These are phyloP conservation scores for Melanotaenia boesemani DNA, from an alignment of 2,797 vertebrate species.

Conservation along the genomic window DNA sequence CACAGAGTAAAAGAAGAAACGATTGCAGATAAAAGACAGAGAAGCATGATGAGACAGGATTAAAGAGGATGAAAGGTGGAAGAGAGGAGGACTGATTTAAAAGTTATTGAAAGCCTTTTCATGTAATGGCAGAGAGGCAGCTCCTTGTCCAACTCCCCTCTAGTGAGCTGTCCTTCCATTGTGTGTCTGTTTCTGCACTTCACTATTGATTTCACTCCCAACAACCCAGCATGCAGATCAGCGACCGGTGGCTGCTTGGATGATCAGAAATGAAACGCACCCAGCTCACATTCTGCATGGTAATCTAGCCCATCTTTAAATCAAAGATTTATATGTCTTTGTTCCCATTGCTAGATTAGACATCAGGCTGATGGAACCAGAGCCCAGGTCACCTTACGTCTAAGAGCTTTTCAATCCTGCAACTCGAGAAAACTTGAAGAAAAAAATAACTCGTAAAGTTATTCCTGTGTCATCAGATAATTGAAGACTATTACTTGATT, in stretches of 20 bases:
- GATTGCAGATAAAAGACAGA: background rate
- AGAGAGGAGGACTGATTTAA: constrained; percentile 13
- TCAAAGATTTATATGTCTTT: constrained; percentile 52
- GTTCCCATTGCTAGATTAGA: constrained; percentile 53
- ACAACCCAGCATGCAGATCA: constrained; percentile 12
- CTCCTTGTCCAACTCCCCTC: constrained; percentile 33
- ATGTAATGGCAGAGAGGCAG: constrained; percentile 33
- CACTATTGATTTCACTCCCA: constrained; percentile 36
- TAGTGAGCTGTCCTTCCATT: constrained; percentile 34
- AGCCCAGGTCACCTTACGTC: constrained; percentile 55
- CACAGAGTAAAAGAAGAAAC: constrained; percentile 29
- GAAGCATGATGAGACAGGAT: constrained; percentile 21
- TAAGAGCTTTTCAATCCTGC: constrained; percentile 51
- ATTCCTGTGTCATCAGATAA: background rate
- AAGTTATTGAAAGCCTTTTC: constrained; percentile 30
- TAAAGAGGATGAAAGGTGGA: constrained; percentile 35
- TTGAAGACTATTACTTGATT: constrained; percentile 3
- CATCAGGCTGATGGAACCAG: constrained; percentile 46
- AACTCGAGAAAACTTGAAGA: constrained; percentile 1
- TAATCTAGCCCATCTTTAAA: constrained; percentile 57
- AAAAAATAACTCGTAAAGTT: background rate
- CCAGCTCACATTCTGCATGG: constrained; percentile 48
- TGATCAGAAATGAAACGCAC: constrained; percentile 50
- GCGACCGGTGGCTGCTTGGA: constrained; percentile 14
- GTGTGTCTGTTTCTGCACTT: constrained; percentile 9